Evolutionary conservation across 2,888 invertebrate genomes (phyloP), one percentile per base, ranked within the genome.

Genomic region (Diarsia rubi): DNA sequence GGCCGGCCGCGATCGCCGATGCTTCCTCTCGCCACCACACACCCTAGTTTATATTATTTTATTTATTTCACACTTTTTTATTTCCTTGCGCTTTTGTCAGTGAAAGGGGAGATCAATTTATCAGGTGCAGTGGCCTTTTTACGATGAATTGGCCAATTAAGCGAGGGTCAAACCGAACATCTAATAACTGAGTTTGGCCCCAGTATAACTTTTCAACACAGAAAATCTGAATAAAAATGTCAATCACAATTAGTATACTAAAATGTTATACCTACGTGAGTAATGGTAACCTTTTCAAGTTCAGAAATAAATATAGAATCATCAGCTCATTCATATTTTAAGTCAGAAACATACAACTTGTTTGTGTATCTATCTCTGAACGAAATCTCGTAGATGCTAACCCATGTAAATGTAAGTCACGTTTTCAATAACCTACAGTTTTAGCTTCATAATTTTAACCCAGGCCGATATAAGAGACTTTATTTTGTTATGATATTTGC

Each of bases 381-480:
- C 91, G 90, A 93, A 94, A 93, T 93, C 92, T 93, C 89, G 92
- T 93, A 93, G 91, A 92, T 91, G 92, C 69, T 91, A 91, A 91
- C 91, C 94, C 91, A 94, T 95, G 95, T 95, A 95, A 95, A 96
- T 96, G 96, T 96, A 95, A 95, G 96, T 95, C 96, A 96, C 96
- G 96, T 96, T 95, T 96, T 96, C 96, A 96, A 96, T 96, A 96
- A 96, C 95, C 94, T 95, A 94, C 96, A 95, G 95, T 96, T 96
- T 96, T 95, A 95, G 95, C 95, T 95, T 96, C 96, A 96, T 96
- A 96, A 96, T 96, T 96, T 96, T 93, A 95, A 94, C 95, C 94
- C 95, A 88, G 90, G 91, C 94, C 94, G 93, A 95, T 96, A 95
- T 96, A 94, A 95, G 93, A 95, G 93, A 95, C 92, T 95, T 94